phyloP scores from a whole-genome alignment of 1,140 invertebrate species.

The Ectropis grisescens region DNA sequence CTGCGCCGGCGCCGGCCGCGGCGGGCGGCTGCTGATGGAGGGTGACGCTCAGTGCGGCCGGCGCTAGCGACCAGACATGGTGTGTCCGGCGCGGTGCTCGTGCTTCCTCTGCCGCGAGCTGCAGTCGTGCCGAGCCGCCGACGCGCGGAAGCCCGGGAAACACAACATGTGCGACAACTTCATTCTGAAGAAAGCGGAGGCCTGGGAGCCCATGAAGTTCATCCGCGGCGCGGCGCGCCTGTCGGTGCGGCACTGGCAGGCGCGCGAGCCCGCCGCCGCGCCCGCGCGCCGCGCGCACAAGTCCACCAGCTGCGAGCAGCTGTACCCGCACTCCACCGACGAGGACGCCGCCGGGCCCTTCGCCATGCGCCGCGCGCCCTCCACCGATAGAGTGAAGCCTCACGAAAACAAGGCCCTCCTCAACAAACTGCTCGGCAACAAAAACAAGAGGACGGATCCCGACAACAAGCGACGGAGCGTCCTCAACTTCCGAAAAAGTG shows the following conservation, averaged over 20 bases:
- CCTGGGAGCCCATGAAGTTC: constrained; percentile 69
- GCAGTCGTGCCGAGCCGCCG: constrained; percentile 56
- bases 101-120: constrained; percentile 74
- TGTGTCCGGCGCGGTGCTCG: constrained; percentile 69
- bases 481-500: constrained; percentile 56
- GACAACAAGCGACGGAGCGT: constrained; percentile 49
- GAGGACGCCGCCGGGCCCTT: constrained; percentile 49
- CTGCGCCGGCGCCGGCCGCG: constrained; percentile 39
- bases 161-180: constrained; percentile 68
- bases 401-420: constrained; percentile 57
- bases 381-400: constrained; percentile 57
- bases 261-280: constrained; percentile 48
- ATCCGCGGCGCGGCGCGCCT: constrained; percentile 66
- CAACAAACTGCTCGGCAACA: constrained; percentile 57
- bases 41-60: constrained; percentile 40
- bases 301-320: constrained; percentile 67
- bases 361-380: constrained; percentile 54
- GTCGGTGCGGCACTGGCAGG: constrained; percentile 64
- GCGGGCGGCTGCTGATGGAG: constrained; percentile 15
- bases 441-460: constrained; percentile 48
- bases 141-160: constrained; percentile 49
- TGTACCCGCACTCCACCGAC: constrained; percentile 51
- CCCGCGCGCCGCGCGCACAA: constrained; percentile 47
- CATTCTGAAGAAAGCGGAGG: constrained; percentile 71
- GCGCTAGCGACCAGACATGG: constrained; percentile 55